Base-by-base conservation (phyloP, 2,113 vertebrate species). In the Cyprinodon variegatus region DNA sequence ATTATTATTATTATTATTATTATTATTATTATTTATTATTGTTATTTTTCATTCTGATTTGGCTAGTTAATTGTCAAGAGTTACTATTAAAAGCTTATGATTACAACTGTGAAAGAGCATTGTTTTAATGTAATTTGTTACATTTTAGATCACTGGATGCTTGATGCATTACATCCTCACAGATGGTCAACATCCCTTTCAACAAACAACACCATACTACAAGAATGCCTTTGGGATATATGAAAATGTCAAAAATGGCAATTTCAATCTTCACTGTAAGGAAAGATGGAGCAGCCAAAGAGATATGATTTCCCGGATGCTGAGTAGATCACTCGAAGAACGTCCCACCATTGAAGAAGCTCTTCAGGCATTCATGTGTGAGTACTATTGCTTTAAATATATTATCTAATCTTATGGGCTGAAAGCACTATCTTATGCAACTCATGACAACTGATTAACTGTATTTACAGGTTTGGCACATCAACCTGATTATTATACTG, bases 131-230 rank as follows among this genome's bases (percentile, higher is more conserved):
- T 61, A 37, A 29, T 29, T 5, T 63, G 3, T 60, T 60, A 7
- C 37, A 63, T 39, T 63, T 63, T 38, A 63, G 36, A 38, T 64
- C 39, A 37, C 62, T 10, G 62, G 37, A 1, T 64, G 61, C 61
- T 64, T 64, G 62, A 1, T 64, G 15, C 62, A 40, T 64, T 64
- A 64, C 62, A 40, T 64, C 62, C 38, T 64, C 13, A 64, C 62
- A 6, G 62, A 64, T 40, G 62, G 62, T 4, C 37, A 64, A 39
- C 62, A 64, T 64, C 37, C 62, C 62, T 64, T 40, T 39, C 62
- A 64, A 64, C 5, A 12, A 3, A 64, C 37, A 20, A 40, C 15
- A 17, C 62, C 62, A 4, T 64, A 64, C 62, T 64, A 13, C 15
- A 20, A 17, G 5, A 15, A 40, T 64, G 37, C 62, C 13, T 2